Evolutionary conservation across 2,113 vertebrate species (phyloP).

Genomic region (Gymnobelideus leadbeateri): DNA sequence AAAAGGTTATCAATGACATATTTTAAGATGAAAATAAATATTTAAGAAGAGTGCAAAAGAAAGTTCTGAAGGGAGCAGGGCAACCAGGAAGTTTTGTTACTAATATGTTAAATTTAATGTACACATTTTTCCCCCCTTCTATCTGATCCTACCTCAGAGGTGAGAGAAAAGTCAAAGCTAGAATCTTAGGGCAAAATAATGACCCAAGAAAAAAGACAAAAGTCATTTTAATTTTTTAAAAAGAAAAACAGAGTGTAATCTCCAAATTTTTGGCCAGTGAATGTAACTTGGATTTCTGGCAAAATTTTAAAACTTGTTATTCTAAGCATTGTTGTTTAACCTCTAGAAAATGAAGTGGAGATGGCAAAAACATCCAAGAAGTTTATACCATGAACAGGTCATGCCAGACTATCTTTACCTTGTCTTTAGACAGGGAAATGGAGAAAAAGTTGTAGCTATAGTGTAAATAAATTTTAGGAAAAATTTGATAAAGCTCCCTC

Average conservation of each 20-base stretch:
- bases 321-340: not conserved
- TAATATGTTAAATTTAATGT: not conserved
- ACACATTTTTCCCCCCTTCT: not conserved
- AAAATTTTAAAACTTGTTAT: not conserved
- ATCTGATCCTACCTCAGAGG: not conserved
- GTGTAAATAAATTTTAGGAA: not conserved
- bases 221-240: not conserved
- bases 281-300: not conserved
- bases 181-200: slow-evolving; percentile 51
- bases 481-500: not conserved
- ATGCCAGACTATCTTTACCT: not conserved
- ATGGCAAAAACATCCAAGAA: not conserved
- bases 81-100: not conserved
- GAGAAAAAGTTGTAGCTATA: not conserved
- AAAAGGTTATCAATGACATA: not conserved
- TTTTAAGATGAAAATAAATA: not conserved
- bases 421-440: not conserved
- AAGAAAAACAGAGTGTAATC: not conserved
- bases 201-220: not conserved
- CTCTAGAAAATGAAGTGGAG: not conserved
- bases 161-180: not conserved
- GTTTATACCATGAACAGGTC: not conserved
- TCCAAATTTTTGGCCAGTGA: not conserved
- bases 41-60: not conserved
- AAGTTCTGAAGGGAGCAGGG: not conserved